phyloP scores from a whole-genome alignment of 2,888 invertebrate genomes.

The Lordiphosa andalusiaca region DNA sequence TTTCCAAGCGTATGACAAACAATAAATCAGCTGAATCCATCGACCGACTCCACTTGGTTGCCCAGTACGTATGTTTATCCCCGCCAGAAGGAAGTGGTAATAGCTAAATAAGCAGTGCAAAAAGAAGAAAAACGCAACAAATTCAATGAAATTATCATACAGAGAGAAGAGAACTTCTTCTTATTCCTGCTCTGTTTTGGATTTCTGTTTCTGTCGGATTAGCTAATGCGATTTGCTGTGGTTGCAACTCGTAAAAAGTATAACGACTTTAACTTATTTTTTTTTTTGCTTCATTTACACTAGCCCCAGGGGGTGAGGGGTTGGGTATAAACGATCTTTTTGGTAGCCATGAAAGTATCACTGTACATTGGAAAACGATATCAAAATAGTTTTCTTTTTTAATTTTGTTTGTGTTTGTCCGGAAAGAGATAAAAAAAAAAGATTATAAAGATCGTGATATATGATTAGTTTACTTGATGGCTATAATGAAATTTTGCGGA shows the following conservation, averaged over 20 bases:
- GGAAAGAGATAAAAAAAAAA: too few relatives aligned
- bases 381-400: constrained; percentile 13
- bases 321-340: constrained; percentile 46
- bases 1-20: constrained; percentile 72
- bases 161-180: constrained; percentile 11
- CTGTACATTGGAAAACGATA: constrained; percentile 26
- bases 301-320: constrained; percentile 38
- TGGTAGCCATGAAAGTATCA: constrained; percentile 36
- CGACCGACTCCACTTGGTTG: constrained; percentile 31
- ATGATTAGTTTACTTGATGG: too few relatives aligned
- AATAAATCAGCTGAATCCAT: constrained; percentile 72
- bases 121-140: constrained; percentile 27
- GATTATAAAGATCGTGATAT: too few relatives aligned
- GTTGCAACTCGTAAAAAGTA: constrained; percentile 58
- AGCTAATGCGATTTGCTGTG: constrained; percentile 67
- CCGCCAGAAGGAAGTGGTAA: constrained; percentile 61
- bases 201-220: constrained; percentile 66
- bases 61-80: constrained; percentile 36
- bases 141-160: constrained; percentile 65
- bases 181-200: constrained; percentile 11
- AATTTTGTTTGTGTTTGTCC: constrained; percentile 13
- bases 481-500: too few relatives aligned
- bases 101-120: constrained; percentile 65
- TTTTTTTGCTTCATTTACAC: constrained; percentile 22
- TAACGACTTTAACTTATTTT: constrained; percentile 50